A percentile compares a stretch with the other conserved stretches of the same genome.
phyloP scores from a whole-genome alignment of 1,140 invertebrate species.

The Zaprionus nigranus region DNA sequence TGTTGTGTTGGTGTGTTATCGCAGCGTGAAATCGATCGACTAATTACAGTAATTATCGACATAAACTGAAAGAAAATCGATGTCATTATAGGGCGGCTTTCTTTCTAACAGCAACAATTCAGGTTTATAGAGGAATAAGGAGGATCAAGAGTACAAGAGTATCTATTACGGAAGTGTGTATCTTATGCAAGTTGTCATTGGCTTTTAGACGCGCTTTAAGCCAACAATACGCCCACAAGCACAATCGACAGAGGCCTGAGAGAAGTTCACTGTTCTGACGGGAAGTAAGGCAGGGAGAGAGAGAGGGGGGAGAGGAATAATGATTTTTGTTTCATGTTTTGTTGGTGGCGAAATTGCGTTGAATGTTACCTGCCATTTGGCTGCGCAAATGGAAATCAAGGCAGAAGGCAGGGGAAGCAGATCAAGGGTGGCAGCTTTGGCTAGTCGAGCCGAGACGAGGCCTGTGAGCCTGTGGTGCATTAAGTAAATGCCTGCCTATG shows the following conservation, averaged over 20 bases:
- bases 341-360: conserved; percentile 77
- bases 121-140: neutral
- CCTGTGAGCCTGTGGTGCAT: conserved; percentile 42
- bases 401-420: neutral
- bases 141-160: neutral
- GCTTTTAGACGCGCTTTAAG: conserved; percentile 30
- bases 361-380: conserved; percentile 81
- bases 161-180: neutral
- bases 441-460: conserved; percentile 8
- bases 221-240: conserved; percentile 24
- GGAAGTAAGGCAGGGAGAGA: neutral
- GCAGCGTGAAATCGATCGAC: conserved; percentile 1
- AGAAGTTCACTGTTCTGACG: neutral
- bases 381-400: conserved; percentile 41
- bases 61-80: neutral
- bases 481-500: conserved; percentile 75
- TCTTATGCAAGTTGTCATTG: conserved; percentile 1
- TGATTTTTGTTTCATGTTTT: conserved; percentile 55
- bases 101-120: neutral
- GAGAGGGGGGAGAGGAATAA: neutral
- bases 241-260: conserved; percentile 16
- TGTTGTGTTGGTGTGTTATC: conserved; percentile 7
- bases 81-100: neutral
- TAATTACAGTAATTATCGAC: neutral
- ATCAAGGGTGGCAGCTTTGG: neutral